A percentile compares a stretch with the other conserved stretches of the same genome.
Evolutionary conservation across 2,113 vertebrate genomes (phyloP).

Genomic region (Columba janthina): DNA sequence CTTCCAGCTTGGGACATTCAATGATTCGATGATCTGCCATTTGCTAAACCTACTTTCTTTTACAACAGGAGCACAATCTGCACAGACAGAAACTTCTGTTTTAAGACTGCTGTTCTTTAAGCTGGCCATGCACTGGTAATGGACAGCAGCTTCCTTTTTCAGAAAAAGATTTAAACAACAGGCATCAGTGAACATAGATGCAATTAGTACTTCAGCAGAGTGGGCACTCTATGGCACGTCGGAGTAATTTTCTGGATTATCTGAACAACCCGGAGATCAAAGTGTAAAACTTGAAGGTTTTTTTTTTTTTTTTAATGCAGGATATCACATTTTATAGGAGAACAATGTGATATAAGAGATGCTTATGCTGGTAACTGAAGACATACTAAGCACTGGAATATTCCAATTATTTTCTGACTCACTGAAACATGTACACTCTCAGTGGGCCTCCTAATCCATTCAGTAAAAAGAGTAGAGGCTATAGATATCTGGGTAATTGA

Average conservation of each 20-base stretch:
- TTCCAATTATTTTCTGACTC: conserved; percentile 11
- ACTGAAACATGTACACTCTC: background rate
- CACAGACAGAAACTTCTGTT: background rate
- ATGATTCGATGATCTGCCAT: background rate
- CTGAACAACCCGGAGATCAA: background rate
- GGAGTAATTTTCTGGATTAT: background rate
- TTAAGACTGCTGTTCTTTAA: background rate
- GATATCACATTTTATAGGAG: background rate
- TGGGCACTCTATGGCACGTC: background rate
- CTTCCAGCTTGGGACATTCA: too few relatives aligned
- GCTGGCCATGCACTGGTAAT: background rate
- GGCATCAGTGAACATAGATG: background rate
- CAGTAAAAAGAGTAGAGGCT: background rate
- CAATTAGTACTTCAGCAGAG: background rate
- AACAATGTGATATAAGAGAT: background rate
- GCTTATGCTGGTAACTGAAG: background rate
- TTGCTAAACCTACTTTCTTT: background rate
- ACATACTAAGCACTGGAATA: background rate
- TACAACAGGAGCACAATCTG: background rate
- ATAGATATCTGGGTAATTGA: background rate
- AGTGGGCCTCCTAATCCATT: background rate
- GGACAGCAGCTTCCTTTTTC: background rate
- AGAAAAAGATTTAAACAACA: background rate
- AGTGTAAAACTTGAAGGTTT: background rate
- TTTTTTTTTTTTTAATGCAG: background rate